These are phyloP conservation scores for Lymantria dispar DNA, from an alignment of 2,888 invertebrate genomes.

Conservation along the genomic window DNA sequence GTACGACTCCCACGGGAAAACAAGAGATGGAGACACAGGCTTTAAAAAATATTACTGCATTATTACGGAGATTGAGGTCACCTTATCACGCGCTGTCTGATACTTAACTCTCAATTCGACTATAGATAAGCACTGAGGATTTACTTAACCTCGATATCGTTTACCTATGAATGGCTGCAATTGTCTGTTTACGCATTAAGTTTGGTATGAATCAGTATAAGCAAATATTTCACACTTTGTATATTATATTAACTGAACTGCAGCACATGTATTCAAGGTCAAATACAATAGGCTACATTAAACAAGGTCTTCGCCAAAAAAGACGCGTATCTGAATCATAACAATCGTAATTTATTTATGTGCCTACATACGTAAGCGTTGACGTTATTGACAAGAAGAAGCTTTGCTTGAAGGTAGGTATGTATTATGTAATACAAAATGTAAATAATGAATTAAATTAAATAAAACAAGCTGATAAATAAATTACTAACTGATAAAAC, in stretches of 20 bases:
- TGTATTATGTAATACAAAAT: too few relatives aligned
- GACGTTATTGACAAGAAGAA: not conserved
- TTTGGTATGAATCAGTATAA: not conserved
- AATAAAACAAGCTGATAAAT: too few relatives aligned
- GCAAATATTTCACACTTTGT: not conserved
- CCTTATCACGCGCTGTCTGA: not conserved
- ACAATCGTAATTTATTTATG: constrained; percentile 55
- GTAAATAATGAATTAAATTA: too few relatives aligned
- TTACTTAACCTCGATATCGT: not conserved
- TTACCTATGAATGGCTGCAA: not conserved
- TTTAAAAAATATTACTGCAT: too few relatives aligned
- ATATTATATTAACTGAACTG: not conserved
- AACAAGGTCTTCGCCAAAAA: constrained; percentile 64
- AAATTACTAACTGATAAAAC: too few relatives aligned
- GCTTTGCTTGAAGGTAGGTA: not conserved
- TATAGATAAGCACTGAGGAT: not conserved
- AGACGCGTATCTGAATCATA: constrained; percentile 62
- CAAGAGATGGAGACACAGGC: too few relatives aligned
- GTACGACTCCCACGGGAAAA: too few relatives aligned
- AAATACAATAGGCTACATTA: not conserved
- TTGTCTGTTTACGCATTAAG: too few relatives aligned
- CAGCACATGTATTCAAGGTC: not conserved
- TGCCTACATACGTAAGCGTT: constrained; percentile 46
- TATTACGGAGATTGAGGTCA: not conserved
- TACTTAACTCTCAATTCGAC: not conserved